phyloP scores from a whole-genome alignment of 2,113 vertebrate species.

The Tupaia tana region DNA sequence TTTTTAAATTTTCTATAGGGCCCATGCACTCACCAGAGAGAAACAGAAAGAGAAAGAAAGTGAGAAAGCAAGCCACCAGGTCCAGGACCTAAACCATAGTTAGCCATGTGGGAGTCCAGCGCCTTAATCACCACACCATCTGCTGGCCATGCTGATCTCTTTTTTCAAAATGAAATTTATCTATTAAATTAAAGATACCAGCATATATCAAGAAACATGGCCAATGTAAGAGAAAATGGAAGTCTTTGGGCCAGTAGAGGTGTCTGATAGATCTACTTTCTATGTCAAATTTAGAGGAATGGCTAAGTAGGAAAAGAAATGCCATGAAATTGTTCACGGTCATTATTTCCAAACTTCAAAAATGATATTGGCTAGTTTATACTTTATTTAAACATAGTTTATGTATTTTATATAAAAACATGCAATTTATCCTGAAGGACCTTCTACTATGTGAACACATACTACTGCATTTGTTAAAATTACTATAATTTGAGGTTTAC shows the following conservation, averaged over 20 bases:
- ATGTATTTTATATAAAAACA: background rate
- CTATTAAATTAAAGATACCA: slow-evolving; percentile 15
- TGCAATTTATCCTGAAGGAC: background rate
- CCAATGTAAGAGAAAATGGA: background rate
- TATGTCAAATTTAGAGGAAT: background rate
- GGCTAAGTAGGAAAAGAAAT: background rate
- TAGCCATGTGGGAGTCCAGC: too few species aligned
- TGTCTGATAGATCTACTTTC: background rate
- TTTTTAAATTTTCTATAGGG: too few species aligned
- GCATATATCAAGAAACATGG: background rate
- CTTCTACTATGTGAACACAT: background rate
- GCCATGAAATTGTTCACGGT: background rate
- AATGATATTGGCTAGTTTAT: background rate
- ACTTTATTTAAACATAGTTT: background rate
- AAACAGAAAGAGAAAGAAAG: background rate
- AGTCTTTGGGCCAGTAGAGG: background rate
- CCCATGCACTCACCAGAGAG: too few species aligned
- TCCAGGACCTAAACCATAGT: too few species aligned
- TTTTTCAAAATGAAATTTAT: slow-evolving; percentile 19
- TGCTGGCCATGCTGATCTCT: background rate
- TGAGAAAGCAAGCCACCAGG: too few species aligned
- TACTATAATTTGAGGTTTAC: background rate
- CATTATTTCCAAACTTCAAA: background rate
- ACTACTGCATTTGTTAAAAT: background rate
- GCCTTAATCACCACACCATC: too few species aligned